Evolutionary conservation across 1,140 invertebrate species (phyloP).

Genomic region (Heliothis virescens): DNA sequence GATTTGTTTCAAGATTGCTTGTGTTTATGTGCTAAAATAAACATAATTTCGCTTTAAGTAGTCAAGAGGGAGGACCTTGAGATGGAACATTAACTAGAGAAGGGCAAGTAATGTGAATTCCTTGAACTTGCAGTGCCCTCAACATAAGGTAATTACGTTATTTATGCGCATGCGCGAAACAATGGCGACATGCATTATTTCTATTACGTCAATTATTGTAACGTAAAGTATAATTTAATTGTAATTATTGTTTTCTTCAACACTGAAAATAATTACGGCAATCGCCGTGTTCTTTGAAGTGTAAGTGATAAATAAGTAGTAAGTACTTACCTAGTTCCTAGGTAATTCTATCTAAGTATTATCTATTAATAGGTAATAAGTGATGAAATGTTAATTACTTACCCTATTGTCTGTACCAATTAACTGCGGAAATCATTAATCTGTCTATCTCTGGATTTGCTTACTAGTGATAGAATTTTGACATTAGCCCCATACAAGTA

Average conservation of each 20-base stretch:
- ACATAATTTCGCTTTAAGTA: constrained; percentile 3
- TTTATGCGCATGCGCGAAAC: not conserved
- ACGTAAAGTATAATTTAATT: not conserved
- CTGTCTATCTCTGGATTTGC: no score
- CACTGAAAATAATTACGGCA: not conserved
- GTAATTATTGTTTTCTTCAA: constrained; percentile 16
- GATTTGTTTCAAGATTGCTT: no score
- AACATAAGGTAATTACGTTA: not conserved
- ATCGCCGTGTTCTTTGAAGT: not conserved
- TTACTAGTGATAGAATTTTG: no score
- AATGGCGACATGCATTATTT: constrained; percentile 5
- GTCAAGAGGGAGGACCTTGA: not conserved
- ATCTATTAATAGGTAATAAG: no score
- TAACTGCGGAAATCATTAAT: no score
- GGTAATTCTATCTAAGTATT: no score
- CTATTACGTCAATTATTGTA: constrained; percentile 3
- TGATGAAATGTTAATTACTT: no score
- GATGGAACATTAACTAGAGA: not conserved
- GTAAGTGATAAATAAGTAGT: no score
- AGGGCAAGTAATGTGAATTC: not conserved
- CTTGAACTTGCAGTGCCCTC: constrained; percentile 30
- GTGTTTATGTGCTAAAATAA: not conserved
- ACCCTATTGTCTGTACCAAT: no score
- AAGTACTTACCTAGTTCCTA: no score
- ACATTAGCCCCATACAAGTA: no score